phyloP scores from a whole-genome alignment of 2,888 invertebrate species.

The Himalopsyche japonica region DNA sequence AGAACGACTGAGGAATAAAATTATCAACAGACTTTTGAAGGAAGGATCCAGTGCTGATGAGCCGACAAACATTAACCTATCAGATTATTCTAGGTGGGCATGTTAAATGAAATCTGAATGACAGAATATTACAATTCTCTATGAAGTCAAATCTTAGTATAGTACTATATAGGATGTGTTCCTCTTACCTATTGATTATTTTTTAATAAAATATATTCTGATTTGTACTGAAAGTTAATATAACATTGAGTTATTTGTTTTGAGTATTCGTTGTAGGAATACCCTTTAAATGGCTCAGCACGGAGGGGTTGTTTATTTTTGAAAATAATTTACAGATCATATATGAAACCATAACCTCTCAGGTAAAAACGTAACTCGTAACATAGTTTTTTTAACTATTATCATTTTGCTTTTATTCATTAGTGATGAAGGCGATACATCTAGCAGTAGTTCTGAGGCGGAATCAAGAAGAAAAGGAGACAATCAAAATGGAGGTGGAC shows the following conservation, averaged over 20 bases:
- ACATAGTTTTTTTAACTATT: not conserved
- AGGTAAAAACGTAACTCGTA: too few species aligned
- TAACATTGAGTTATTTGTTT: too few species aligned
- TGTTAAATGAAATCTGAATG: not conserved
- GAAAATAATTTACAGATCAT: too few species aligned
- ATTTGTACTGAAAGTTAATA: too few species aligned
- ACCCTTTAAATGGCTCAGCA: too few species aligned
- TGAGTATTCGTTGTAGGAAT: too few species aligned
- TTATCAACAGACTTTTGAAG: constrained; percentile 75
- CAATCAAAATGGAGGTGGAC: constrained; percentile 49
- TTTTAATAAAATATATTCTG: too few species aligned
- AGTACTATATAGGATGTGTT: too few species aligned
- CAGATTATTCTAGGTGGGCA: constrained; percentile 83
- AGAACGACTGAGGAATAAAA: constrained; percentile 78
- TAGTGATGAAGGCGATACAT: constrained; percentile 81
- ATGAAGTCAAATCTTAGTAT: too few species aligned
- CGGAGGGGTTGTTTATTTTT: too few species aligned
- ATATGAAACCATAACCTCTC: too few species aligned
- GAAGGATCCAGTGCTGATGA: constrained; percentile 89
- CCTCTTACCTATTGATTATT: too few species aligned
- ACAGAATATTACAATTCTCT: not conserved
- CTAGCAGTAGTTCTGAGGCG: constrained; percentile 72
- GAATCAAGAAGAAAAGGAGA: constrained; percentile 62
- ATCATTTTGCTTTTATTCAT: not conserved
- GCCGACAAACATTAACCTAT: constrained; percentile 81